A percentile compares a stretch with the other conserved stretches of the same genome.
Evolutionary conservation across 2,113 vertebrate genomes (phyloP).

Genomic region (Grammomys surdaster): DNA sequence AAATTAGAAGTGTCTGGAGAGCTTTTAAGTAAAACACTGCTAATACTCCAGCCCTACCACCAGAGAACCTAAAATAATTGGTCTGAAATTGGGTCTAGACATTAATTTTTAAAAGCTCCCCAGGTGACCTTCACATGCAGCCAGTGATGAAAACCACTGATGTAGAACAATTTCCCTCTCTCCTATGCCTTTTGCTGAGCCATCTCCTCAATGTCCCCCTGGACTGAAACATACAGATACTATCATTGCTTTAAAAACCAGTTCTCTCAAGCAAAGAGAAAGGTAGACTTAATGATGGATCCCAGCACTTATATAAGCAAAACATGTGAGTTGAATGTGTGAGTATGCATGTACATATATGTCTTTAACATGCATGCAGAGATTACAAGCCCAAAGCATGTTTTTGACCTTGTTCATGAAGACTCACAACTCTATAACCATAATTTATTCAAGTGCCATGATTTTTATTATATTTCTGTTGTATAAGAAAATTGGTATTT

Average conservation of each 20-base stretch:
- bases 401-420: not conserved
- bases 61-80: slow-evolving; percentile 68
- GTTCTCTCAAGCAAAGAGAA: not conserved
- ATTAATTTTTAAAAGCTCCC: slow-evolving; percentile 71
- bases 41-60: slow-evolving; percentile 37
- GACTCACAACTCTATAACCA: not conserved
- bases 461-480: not conserved
- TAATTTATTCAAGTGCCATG: not conserved
- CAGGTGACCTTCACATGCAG: slow-evolving; percentile 29
- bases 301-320: not conserved
- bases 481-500: not conserved
- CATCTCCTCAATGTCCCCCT: slow-evolving; percentile 20
- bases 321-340: not conserved
- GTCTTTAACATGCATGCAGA: not conserved
- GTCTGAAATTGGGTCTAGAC: slow-evolving; percentile 51
- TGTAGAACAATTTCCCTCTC: not conserved
- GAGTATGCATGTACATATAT: not conserved
- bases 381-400: not conserved
- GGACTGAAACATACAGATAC: not conserved
- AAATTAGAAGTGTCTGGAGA: slow-evolving; percentile 41
- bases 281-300: not conserved
- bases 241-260: slow-evolving; percentile 12
- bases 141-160: not conserved
- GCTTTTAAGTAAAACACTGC: slow-evolving; percentile 58
- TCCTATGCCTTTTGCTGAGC: slow-evolving; percentile 45